Evolutionary conservation across 2,113 vertebrate species (phyloP).

Genomic region (Lipophrys pholis): DNA sequence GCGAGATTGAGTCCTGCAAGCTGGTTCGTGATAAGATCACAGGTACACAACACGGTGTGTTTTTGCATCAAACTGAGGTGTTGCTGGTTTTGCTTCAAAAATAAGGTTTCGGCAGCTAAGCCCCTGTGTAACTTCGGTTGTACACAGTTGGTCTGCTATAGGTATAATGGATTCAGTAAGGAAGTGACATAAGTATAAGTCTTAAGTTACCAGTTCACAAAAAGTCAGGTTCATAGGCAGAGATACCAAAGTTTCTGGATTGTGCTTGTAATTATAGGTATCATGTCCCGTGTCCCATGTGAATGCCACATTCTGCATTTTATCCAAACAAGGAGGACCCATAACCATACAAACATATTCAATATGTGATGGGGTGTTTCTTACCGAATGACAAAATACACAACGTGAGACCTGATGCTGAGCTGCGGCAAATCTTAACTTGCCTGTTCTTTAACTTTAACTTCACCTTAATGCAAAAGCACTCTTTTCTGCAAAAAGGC

Average conservation of each 20-base stretch:
- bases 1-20: conserved; percentile 99
- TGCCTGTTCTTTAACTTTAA: too few relatives aligned
- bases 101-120: neutral
- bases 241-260: neutral
- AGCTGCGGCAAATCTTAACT: too few relatives aligned
- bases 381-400: too few relatives aligned
- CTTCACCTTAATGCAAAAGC: too few relatives aligned
- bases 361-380: too few relatives aligned
- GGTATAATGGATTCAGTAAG: neutral
- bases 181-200: neutral
- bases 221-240: neutral
- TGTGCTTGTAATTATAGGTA: neutral
- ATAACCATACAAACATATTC: too few relatives aligned
- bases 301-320: too few relatives aligned
- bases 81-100: neutral
- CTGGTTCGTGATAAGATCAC: conserved; percentile 99
- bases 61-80: neutral
- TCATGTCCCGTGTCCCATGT: too few relatives aligned
- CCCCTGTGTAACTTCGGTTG: neutral
- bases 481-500: too few relatives aligned
- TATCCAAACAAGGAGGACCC: too few relatives aligned
- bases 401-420: too few relatives aligned
- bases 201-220: neutral
- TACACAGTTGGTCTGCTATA: neutral
- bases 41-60: conserved; percentile 82